A percentile compares a stretch with the other conserved stretches of the same genome.
Evolutionary conservation across 2,888 invertebrate genomes (phyloP).

Genomic region (Temnothorax rugatulus): DNA sequence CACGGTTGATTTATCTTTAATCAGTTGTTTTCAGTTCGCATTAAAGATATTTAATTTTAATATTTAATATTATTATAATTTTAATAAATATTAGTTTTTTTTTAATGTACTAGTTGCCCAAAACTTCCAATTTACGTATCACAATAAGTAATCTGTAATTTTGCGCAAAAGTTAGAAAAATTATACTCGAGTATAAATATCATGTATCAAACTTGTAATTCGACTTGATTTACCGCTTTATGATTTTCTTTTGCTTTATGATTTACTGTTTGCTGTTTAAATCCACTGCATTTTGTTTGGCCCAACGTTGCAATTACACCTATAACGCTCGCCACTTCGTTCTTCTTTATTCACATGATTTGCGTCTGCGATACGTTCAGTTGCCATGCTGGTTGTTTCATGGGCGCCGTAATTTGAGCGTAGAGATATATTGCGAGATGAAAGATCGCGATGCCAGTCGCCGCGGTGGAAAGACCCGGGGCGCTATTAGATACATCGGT

Average conservation of each 20-base stretch:
- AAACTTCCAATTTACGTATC: background rate
- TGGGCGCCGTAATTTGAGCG: background rate
- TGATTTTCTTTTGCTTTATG: background rate
- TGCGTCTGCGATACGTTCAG: background rate
- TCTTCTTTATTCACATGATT: background rate
- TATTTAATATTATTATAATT: background rate
- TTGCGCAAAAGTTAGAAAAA: background rate
- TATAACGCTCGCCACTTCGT: background rate
- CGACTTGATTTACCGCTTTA: background rate
- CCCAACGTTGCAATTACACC: background rate
- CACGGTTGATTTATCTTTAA: background rate
- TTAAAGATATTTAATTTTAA: background rate
- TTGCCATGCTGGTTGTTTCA: background rate
- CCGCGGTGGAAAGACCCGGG: background rate
- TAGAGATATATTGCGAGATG: background rate
- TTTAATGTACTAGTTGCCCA: background rate
- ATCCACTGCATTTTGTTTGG: background rate
- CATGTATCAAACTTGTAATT: background rate
- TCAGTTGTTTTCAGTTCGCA: background rate
- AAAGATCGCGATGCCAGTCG: background rate
- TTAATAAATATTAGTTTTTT: background rate
- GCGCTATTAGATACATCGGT: slow-evolving; percentile 10
- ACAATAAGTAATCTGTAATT: background rate
- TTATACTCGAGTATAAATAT: background rate
- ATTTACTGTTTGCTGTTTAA: background rate